Evolutionary conservation across 2,113 vertebrate genomes (phyloP), one percentile per base, ranked within the genome.

Genomic region (Progne subis): DNA sequence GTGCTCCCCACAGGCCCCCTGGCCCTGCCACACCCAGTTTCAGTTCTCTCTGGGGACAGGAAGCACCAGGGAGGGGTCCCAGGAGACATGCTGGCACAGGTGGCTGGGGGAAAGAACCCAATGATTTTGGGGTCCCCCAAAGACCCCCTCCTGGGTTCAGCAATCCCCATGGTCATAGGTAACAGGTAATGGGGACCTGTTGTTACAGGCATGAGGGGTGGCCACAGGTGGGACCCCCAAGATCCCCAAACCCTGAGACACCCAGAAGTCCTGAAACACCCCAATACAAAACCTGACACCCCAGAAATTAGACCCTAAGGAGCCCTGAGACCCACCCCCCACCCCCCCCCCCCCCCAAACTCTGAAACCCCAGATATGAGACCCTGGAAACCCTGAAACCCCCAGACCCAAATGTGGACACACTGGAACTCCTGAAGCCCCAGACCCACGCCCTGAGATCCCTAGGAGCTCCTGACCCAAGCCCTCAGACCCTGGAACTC

Each of bases 211-310:
- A 7, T 14, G 44, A 76, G 7, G 28, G 21, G 9, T 61, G 44
- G 57, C 57, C 44, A 20, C 16, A 11, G 9, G 19, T 60, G 28
- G 12, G 44, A 49, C 20, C 16, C n/a, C 56, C 20, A 7, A 39
- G 34, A 60, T 11, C 28, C 28, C 74, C 41, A 59, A 25, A 32
- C 17, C 21, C 9, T 6, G 34, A 31, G 44, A 47, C n/a, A 37
- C 19, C 15, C 6, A 4, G n/a, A 49, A 31, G 6, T 37, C 11
- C 43, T 20, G 20, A 50, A 32, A 50, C n/a, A 4, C 9, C 10
- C 12, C 4, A 6, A 16, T 20, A 31, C 4, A 1, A 39, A 8
- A 16, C 20, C 24, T 2, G 1, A 39, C 12, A 49, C 7, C n/a
- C 56, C 5, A 0, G 34, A 77, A 50, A 49, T 39, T 12, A 31